Evolutionary conservation across 2,888 invertebrate species (phyloP).

Genomic region (Cosmopolites sordidus): DNA sequence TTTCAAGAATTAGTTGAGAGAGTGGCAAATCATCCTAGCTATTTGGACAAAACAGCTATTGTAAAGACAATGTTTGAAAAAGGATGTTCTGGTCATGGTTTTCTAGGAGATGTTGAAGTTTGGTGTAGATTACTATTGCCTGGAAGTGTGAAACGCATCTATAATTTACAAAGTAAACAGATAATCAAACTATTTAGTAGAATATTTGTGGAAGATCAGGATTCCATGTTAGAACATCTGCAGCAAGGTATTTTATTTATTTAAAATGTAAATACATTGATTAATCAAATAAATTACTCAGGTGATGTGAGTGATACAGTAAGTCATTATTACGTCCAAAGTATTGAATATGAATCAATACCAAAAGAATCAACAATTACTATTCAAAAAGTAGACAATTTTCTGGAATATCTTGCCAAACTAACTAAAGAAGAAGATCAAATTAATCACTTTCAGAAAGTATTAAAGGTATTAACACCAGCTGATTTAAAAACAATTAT

Average conservation of each 20-base stretch:
- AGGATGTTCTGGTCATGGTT: constrained; percentile 58
- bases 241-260: constrained; percentile 57
- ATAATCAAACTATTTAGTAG: constrained; percentile 82
- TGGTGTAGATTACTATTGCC: constrained; percentile 84
- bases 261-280: background rate
- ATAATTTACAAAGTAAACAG: constrained; percentile 90
- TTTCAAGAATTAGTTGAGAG: constrained; percentile 75
- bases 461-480: constrained; percentile 71
- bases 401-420: constrained; percentile 67
- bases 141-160: constrained; percentile 75
- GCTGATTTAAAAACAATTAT: constrained; percentile 81
- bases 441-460: constrained; percentile 65
- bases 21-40: constrained; percentile 72
- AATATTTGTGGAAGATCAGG: constrained; percentile 68
- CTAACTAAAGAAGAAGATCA: constrained; percentile 88
- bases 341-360: constrained; percentile 54
- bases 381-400: constrained; percentile 71
- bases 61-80: constrained; percentile 64
- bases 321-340: constrained; percentile 68
- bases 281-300: constrained; percentile 7
- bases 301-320: constrained; percentile 84
- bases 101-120: constrained; percentile 71
- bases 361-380: constrained; percentile 60
- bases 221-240: constrained; percentile 80
- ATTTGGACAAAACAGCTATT: constrained; percentile 74